These are phyloP conservation scores for Eulemur albifrons DNA, from an alignment of 2,797 vertebrate genomes.

Conservation along the genomic window DNA sequence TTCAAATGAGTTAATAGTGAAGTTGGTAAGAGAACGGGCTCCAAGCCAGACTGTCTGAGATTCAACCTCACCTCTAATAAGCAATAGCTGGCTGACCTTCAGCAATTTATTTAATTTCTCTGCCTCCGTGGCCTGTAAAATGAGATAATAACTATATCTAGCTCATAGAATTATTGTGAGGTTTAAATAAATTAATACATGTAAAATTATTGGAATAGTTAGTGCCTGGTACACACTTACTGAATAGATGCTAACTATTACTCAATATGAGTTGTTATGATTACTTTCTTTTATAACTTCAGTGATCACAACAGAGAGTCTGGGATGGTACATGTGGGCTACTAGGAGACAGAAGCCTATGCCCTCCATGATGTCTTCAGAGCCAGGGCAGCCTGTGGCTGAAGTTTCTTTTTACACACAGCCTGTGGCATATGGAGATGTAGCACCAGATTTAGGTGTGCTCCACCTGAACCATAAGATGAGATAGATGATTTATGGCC, in stretches of 20 bases:
- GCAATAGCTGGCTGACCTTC: neutral
- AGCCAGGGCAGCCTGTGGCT: neutral
- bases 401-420: neutral
- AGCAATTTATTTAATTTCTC: neutral
- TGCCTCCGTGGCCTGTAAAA: neutral
- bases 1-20: neutral
- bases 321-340: neutral
- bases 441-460: neutral
- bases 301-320: neutral
- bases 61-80: neutral
- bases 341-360: neutral
- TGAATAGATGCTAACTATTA: neutral
- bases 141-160: neutral
- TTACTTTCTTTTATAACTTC: neutral
- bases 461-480: neutral
- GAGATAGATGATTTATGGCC: fast-evolving
- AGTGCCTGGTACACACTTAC: neutral
- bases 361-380: neutral
- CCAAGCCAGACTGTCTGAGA: neutral
- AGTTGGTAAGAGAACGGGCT: neutral
- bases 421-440: neutral
- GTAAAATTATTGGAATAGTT: neutral
- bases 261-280: neutral
- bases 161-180: neutral
- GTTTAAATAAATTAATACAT: slow-evolving; percentile 12